phyloP scores from a whole-genome alignment of 2,888 invertebrate species.

The Frankliniella intonsa region DNA sequence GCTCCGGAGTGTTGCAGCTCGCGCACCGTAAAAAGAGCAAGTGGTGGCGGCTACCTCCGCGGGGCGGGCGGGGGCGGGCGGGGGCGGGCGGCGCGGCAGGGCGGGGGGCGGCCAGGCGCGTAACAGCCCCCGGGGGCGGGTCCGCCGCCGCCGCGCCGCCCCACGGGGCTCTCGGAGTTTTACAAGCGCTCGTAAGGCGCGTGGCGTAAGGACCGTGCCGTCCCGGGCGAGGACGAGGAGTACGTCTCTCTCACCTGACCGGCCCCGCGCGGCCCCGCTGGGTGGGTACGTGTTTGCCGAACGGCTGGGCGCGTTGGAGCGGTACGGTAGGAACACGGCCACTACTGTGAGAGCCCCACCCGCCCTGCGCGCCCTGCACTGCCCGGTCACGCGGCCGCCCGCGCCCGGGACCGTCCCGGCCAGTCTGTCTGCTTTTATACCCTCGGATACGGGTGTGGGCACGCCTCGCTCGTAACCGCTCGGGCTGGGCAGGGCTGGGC shows the following conservation, averaged over 20 bases:
- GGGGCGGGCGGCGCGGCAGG: not conserved
- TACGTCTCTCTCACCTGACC: not conserved
- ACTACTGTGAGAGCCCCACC: not conserved
- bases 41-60: too few species aligned
- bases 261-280: not conserved
- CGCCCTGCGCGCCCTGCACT: not conserved
- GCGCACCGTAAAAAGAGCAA: too few species aligned
- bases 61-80: not conserved
- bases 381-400: not conserved
- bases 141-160: not conserved
- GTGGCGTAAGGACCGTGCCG: not conserved
- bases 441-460: not conserved
- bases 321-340: too few species aligned
- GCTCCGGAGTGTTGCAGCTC: too few species aligned
- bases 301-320: too few species aligned
- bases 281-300: not conserved
- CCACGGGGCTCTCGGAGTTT: not conserved
- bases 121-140: not conserved
- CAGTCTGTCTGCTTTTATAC: not conserved
- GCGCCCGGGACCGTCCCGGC: not conserved
- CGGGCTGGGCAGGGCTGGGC: not conserved
- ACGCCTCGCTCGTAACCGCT: not conserved
- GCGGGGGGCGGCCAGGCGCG: not conserved
- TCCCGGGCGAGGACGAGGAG: not conserved
- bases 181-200: not conserved